Evolutionary conservation across 1,140 invertebrate species (phyloP), one percentile per base, ranked within the genome.

Genomic region (Zaprionus kolodkinae): DNA sequence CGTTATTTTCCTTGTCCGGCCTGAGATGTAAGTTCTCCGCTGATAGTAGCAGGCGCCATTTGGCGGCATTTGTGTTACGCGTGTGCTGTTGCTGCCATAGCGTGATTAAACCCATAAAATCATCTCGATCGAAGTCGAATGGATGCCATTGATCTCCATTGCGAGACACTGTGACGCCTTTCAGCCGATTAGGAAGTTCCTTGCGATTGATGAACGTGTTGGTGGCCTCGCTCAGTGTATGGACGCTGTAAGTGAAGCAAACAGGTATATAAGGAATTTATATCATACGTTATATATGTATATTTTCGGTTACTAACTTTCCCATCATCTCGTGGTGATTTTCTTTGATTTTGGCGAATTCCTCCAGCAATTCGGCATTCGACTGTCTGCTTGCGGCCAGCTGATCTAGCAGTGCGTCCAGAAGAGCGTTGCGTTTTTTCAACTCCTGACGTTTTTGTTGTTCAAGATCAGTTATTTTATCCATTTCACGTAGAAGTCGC

Each of bases 41-140:
- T 35, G 62, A 48, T 13, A 89, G 13, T 0, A 85, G 78, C 17
- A 79, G 59, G 1, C 21, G 78, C 81, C 75, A 89, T 35, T 81
- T 66, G 0, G 11, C 10, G 2, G 33, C 21, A 48, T 74, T 67
- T 2, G n/a, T 6, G 15, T 59, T 75, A 15, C 12, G 13, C 7
- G 25, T 17, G 1, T 76, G 54, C 6, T 79, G n/a, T 13, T 33
- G 55, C 6, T 60, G 33, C 27, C 52, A 63, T 1, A 88, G 36
- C 4, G 61, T 17, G 9, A 48, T 33, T 15, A 86, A n/a, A 0
- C 57, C 62, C 2, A 73, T 50, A 6, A 11, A 0, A 35, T 79
- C 59, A 1, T 43, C 45, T 1, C 43, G 52, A 10, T 52, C 36
- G 12, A 72, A 15, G 48, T 81, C 43, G 15, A 89, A 89, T 30